Base-by-base conservation (phyloP, 2,113 vertebrate species). In the Plecturocebus donacophilus region DNA sequence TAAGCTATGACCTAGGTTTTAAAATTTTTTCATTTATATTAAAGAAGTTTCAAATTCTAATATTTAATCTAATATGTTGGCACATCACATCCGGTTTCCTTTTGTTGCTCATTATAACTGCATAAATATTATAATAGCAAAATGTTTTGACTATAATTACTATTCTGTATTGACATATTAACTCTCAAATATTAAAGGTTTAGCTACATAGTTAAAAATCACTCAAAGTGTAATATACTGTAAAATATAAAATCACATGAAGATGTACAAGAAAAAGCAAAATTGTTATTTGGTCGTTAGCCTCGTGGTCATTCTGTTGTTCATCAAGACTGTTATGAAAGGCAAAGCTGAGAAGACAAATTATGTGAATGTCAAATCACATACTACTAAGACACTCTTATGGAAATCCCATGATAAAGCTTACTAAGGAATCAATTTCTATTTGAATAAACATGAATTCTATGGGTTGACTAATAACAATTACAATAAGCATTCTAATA, bases 281-380 rank as follows among this genome's bases (percentile, higher is more conserved):
- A 30, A 27, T 47, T 91, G n/a, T 21, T 68, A 30, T 32, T 68
- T 68, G 54, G 3, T 19, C 68, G 23, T 52, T 30, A 56, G 35
- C 23, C 49, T 88, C 64, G 35, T 0, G 2, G 47, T 54, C 4
- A 7, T 32, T 49, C 40, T 42, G 27, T 32, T 25, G 11, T 30
- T 76, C 40, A 6, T 16, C 17, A 84, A 25, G 40, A 30, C 27
- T 25, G 25, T 6, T 10, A 42, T 3, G 13, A 61, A 27, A 56
- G 25, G 49, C 32, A 12, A 66, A 10, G 14, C 56, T 38, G 21
- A 25, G 6, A 16, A 7, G 40, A 11, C 8, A 49, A 40, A 35
- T 9, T 21, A 21, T 4, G 27, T 2, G 1, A 71, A 27, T 2
- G 17, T 40, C 38, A 12, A 21, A n/a, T 2, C 25, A 12, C 5